Evolutionary conservation across 2,888 invertebrate genomes (phyloP).

Genomic region (Xylota sylvarum): DNA sequence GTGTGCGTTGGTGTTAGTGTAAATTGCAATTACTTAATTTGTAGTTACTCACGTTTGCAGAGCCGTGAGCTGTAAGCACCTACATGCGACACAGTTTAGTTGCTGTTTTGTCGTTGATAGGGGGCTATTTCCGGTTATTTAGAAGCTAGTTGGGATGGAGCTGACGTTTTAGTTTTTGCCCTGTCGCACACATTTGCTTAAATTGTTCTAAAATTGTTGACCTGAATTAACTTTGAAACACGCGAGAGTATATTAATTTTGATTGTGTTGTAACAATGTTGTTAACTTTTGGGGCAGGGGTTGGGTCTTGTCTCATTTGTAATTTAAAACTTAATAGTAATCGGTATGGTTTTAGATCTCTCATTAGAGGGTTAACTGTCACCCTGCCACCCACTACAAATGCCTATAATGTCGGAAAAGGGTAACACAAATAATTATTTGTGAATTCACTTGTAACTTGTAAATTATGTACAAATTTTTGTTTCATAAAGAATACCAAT

Average conservation of each 20-base stretch:
- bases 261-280: conserved; percentile 5
- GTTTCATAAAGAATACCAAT: too few relatives aligned
- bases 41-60: conserved; percentile 52
- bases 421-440: too few relatives aligned
- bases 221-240: conserved; percentile 52
- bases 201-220: conserved; percentile 66
- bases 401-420: too few relatives aligned
- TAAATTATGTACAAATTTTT: too few relatives aligned
- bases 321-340: too few relatives aligned
- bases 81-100: conserved; percentile 74
- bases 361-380: too few relatives aligned
- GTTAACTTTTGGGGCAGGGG: not conserved
- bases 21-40: conserved; percentile 72
- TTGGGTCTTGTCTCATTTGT: not conserved
- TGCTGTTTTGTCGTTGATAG: conserved; percentile 69
- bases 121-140: conserved; percentile 65
- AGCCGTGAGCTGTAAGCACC: conserved; percentile 43
- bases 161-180: conserved; percentile 18
- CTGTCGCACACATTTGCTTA: conserved; percentile 59
- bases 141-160: conserved; percentile 17
- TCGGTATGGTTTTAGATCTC: too few relatives aligned
- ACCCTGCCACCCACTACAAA: too few relatives aligned
- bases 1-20: not conserved
- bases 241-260: conserved; percentile 48
- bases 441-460: too few relatives aligned